Evolutionary conservation across 2,888 invertebrate species (phyloP).

Genomic region (Scaptomyza tumidula): DNA sequence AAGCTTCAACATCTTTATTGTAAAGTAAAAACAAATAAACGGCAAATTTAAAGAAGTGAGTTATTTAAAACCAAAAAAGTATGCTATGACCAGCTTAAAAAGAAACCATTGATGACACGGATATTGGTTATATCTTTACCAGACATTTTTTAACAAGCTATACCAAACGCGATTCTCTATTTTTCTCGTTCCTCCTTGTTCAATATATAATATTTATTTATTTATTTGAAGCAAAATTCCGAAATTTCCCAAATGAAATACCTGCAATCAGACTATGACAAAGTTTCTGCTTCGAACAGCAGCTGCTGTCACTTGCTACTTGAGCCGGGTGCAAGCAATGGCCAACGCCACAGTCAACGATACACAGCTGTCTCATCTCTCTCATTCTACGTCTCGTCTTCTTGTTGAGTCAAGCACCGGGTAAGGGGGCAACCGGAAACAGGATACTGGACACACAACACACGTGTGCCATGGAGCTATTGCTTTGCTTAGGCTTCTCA

Average conservation of each 20-base stretch:
- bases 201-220: not conserved
- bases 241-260: slow-evolving; percentile 18
- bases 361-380: slow-evolving; percentile 35
- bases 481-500: slow-evolving; percentile 50
- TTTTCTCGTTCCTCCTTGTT: not conserved
- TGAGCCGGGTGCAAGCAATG: slow-evolving; percentile 14
- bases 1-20: too few relatives aligned
- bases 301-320: slow-evolving; percentile 15
- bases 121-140: too few relatives aligned
- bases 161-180: not conserved
- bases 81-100: not conserved
- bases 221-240: not conserved
- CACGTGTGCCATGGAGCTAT: slow-evolving; percentile 42
- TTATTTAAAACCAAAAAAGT: not conserved
- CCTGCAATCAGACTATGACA: slow-evolving; percentile 36
- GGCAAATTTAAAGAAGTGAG: too few relatives aligned
- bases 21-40: too few relatives aligned
- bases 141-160: not conserved
- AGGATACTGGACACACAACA: slow-evolving; percentile 49
- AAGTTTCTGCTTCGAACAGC: slow-evolving; percentile 17
- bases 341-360: slow-evolving; percentile 10
- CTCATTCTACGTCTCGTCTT: not conserved
- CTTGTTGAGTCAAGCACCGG: slow-evolving; percentile 20
- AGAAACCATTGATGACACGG: too few relatives aligned
- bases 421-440: slow-evolving; percentile 32